A percentile compares a stretch with the other conserved stretches of the same genome.
phyloP scores from a whole-genome alignment of 2,888 invertebrate species.

The Cancer borealis region DNA sequence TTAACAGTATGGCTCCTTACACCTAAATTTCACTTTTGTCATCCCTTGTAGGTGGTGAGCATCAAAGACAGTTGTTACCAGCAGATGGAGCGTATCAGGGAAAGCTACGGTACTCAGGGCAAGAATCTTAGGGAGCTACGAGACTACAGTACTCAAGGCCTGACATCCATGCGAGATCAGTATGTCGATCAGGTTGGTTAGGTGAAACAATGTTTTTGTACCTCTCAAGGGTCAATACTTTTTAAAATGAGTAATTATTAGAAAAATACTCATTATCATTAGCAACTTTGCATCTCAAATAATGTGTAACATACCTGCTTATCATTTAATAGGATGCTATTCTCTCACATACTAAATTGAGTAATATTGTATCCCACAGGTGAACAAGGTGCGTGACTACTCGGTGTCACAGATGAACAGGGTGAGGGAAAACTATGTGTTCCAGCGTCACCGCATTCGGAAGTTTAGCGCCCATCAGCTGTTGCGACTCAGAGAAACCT shows the following conservation, averaged over 20 bases:
- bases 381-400: constrained; percentile 94
- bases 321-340: not conserved
- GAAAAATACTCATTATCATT: not conserved
- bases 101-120: constrained; percentile 93
- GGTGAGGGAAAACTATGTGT: constrained; percentile 96
- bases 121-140: constrained; percentile 92
- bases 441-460: constrained; percentile 94
- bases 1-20: not conserved
- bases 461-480: constrained; percentile 97
- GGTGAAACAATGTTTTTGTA: not conserved
- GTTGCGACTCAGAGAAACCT: constrained; percentile 92
- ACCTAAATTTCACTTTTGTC: not conserved
- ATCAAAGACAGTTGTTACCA: constrained; percentile 96
- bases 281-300: not conserved
- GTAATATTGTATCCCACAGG: constrained; percentile 83
- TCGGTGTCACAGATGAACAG: constrained; percentile 94
- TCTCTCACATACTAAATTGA: not conserved
- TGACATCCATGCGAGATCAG: constrained; percentile 92
- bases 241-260: not conserved
- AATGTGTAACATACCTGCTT: not conserved
- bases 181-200: constrained; percentile 92
- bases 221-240: not conserved
- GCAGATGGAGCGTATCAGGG: constrained; percentile 96
- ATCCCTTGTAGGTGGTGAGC: constrained; percentile 85
- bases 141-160: constrained; percentile 90